Evolutionary conservation across 2,888 invertebrate species (phyloP).

Genomic region (Epistrophe grossulariae): DNA sequence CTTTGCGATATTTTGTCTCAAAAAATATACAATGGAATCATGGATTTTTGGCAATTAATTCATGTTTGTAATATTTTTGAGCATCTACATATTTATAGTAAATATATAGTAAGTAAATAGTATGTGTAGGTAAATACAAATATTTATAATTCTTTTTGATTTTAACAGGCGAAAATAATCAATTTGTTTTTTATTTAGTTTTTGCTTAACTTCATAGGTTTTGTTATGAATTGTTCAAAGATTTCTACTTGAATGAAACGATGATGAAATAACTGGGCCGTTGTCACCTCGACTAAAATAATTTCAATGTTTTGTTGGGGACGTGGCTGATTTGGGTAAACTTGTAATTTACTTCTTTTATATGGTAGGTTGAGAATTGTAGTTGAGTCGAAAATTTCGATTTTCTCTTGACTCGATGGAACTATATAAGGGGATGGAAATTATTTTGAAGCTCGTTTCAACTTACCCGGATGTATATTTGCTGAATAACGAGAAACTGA

Average conservation of each 20-base stretch:
- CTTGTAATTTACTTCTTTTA: too few relatives aligned
- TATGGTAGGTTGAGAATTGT: too few relatives aligned
- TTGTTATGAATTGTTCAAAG: conserved; percentile 81
- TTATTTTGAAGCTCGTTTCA: too few relatives aligned
- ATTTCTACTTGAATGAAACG: conserved; percentile 82
- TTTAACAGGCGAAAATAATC: conserved; percentile 50
- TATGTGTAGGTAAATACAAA: conserved; percentile 37
- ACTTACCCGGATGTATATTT: too few relatives aligned
- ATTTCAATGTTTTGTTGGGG: neutral
- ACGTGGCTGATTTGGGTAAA: neutral
- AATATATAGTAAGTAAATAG: conserved; percentile 23
- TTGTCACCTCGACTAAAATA: neutral
- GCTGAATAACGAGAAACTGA: too few relatives aligned
- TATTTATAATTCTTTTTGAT: conserved; percentile 51
- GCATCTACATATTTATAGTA: conserved; percentile 25
- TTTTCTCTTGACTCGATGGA: too few relatives aligned
- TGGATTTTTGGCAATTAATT: conserved; percentile 61
- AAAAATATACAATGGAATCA: conserved; percentile 52
- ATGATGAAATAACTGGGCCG: conserved; percentile 40
- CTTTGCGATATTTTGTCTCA: conserved; percentile 13
- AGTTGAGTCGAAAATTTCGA: too few relatives aligned
- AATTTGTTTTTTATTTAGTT: conserved; percentile 52
- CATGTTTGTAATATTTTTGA: conserved; percentile 59
- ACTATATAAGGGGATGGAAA: too few relatives aligned
- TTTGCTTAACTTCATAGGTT: conserved; percentile 61